phyloP scores from a whole-genome alignment of 2,888 invertebrate genomes.

The Clitarchus hookeri region DNA sequence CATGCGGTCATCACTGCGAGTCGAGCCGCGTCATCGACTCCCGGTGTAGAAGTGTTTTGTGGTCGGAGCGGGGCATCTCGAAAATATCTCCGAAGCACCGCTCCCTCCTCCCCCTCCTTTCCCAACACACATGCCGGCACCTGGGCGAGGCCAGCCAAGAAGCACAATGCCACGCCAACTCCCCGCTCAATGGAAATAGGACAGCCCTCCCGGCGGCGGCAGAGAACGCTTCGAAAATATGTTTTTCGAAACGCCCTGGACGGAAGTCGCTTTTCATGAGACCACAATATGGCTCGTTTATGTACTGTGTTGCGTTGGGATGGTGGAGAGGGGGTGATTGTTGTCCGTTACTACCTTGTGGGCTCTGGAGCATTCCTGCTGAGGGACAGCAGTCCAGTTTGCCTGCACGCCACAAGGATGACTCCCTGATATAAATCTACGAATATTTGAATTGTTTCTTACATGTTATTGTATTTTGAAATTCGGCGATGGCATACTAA shows the following conservation, averaged over 20 bases:
- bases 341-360: no score
- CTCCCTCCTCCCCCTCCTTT: neutral
- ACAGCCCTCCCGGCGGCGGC: neutral
- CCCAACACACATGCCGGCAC: neutral
- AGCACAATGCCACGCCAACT: constrained; percentile 12
- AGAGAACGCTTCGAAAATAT: neutral
- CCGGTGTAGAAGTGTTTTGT: neutral
- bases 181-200: neutral
- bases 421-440: no score
- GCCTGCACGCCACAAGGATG: no score
- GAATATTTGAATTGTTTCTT: no score
- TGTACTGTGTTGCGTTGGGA: neutral
- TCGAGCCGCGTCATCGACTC: no score
- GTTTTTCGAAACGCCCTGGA: neutral
- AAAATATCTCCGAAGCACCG: neutral
- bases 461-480: no score
- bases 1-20: no score
- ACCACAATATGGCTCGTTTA: neutral
- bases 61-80: neutral
- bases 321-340: no score
- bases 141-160: constrained; percentile 14
- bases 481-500: no score
- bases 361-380: no score
- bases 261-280: neutral
- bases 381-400: no score